Base-by-base conservation (phyloP, 2,113 vertebrate species). In the Dermatemys mawii region DNA sequence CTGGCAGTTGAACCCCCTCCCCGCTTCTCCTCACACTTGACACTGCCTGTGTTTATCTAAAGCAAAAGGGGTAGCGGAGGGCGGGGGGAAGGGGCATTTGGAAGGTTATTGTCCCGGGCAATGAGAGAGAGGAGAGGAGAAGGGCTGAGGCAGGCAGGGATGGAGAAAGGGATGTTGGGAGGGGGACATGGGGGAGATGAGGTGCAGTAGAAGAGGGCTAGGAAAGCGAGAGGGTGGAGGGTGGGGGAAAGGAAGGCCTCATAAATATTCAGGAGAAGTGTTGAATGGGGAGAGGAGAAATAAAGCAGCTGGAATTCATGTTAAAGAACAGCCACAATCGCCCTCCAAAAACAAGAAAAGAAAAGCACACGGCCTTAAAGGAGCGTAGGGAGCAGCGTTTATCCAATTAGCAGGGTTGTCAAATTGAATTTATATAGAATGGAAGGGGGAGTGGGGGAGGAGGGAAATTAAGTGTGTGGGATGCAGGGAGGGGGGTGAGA, bases 341-440 rank as follows among this genome's bases (percentile, higher is more conserved):
- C 97, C 95, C 97, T 98, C 98, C 96, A 98, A 98, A 98, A 98
- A 98, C 97, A 97, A 99, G 98, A 98, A 98, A 98, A 93, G 98
- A 97, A 98, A 98, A 96, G 98, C 98, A 86, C 98, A 98, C 97
- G 96, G 98, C 98, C 98, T 98, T 98, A 98, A 97, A 98, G 98
- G 98, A 98, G 97, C 95, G 94, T 96, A 97, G 97, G 96, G 96
- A 98, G 98, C 96, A 96, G 92, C 94, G 88, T 99, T 99, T 99
- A 99, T 99, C 99, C 99, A 99, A 99, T 99, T 98, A 99, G 99
- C 98, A 99, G 98, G 99, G 98, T 99, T 99, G 99, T 99, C 99
- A 99, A 99, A 99, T 98, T 99, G 99, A 99, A 99, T 99, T 99
- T 99, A 99, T 99, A 98, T 98, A 98, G 97, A 96, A 97, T 98